phyloP scores from a whole-genome alignment of 2,888 invertebrate genomes.

The Drosophila prostipennis region DNA sequence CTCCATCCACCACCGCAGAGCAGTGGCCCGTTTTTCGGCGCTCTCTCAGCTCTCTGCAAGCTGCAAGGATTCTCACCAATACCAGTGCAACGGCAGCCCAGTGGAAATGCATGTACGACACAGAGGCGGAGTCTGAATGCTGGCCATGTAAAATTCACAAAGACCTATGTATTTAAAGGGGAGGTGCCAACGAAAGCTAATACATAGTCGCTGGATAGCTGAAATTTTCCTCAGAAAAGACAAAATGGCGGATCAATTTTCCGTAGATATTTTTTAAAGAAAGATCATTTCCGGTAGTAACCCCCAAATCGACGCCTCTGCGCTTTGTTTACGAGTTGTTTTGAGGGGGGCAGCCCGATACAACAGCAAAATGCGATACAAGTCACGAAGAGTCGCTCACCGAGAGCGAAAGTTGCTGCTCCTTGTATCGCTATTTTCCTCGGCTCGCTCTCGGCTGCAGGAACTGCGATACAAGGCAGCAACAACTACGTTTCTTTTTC shows the following conservation, averaged over 20 bases:
- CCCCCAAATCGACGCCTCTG: constrained; percentile 77
- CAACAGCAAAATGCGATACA: constrained; percentile 69
- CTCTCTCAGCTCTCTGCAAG: constrained; percentile 53
- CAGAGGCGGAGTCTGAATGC: constrained; percentile 80
- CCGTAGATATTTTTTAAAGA: constrained; percentile 3
- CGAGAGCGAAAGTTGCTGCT: constrained; percentile 69
- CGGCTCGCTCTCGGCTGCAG: constrained; percentile 55
- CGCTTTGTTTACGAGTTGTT: constrained; percentile 82
- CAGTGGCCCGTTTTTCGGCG: constrained; percentile 2
- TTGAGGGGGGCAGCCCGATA: constrained; percentile 51
- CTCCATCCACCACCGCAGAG: constrained; percentile 57
- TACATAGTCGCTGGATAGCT: constrained; percentile 2
- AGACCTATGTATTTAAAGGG: constrained; percentile 59
- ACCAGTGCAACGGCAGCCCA: constrained; percentile 55
- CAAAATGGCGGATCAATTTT: constrained; percentile 64
- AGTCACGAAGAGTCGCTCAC: constrained; percentile 53
- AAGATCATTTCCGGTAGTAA: constrained; percentile 12
- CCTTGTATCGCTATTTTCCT: constrained; percentile 79
- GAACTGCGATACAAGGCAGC: constrained; percentile 71
- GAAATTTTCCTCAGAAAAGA: constrained; percentile 15
- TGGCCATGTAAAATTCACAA: constrained; percentile 50
- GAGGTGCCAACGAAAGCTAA: constrained; percentile 55
- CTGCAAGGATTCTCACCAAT: constrained; percentile 58
- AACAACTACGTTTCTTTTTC: constrained; percentile 29
- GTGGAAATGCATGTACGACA: constrained; percentile 63